Evolutionary conservation across 2,113 vertebrate genomes (phyloP), one percentile per base, ranked within the genome.

Genomic region (Pangasianodon hypophthalmus): DNA sequence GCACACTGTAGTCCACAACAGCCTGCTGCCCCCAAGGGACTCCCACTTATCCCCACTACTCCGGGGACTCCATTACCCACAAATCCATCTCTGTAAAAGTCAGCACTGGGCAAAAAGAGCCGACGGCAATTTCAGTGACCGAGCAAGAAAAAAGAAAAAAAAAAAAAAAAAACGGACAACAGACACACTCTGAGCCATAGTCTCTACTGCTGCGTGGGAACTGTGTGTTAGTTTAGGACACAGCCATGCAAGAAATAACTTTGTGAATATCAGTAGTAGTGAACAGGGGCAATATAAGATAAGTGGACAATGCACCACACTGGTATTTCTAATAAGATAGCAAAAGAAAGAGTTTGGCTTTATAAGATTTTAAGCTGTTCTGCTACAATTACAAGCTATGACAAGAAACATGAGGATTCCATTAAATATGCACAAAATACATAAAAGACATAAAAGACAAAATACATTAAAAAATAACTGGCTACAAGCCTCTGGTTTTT

Each of bases 71-170:
- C 88, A 93, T 92, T 88, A 92, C 88, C 85, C 90, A 92, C 85
- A 93, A 90, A 94, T 95, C 93, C 21, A 73, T 95, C 93, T 95
- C 86, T 93, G 93, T 94, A 90, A 85, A 85, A 90, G 91, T 92
- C 92, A 91, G 93, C 89, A 93, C 93, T 87, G 93, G 93, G 93
- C 93, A 83, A 87, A 71, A 85, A 75, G 84, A 69, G 92, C 93
- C 93, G 93, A 88, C 84, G 75, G 91, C 93, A 86, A 90, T 92
- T 92, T 94, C 90, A 79, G 83, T 94, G 88, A 90, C 37, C 88
- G 90, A 94, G 90, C 90, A 88, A 85, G 90, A 91, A 91, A 89
- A 91, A 87, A 90, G 92, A 91, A 90, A 89, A 86, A 88, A 87
- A 91, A 87, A 85, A 87, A 85, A 44, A 26, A 79, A 91, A 81